Evolutionary conservation across 1,140 invertebrate genomes (phyloP).

Genomic region (Drosophila biarmipes): DNA sequence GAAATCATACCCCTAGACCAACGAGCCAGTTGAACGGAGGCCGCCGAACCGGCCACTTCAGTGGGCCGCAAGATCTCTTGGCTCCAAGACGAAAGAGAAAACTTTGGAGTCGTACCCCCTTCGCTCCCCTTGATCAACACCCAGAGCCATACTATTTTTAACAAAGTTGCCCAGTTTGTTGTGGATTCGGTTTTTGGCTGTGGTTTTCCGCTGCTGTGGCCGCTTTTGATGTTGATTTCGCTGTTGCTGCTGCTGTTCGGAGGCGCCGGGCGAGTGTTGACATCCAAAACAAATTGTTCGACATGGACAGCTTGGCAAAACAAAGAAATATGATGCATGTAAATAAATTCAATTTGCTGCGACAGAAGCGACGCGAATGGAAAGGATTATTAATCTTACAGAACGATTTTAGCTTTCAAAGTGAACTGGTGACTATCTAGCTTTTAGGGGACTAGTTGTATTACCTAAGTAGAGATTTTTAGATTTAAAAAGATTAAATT

Average conservation of each 20-base stretch:
- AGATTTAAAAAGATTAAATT: too few relatives aligned
- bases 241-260: slow-evolving; percentile 29
- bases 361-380: slow-evolving; percentile 33
- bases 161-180: slow-evolving; percentile 62
- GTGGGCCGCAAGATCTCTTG: slow-evolving; percentile 29
- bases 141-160: slow-evolving; percentile 66
- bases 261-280: slow-evolving; percentile 63
- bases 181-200: slow-evolving; percentile 33
- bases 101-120: neutral
- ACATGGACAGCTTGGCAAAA: slow-evolving; percentile 65
- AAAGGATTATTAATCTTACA: slow-evolving; percentile 22
- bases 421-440: too few relatives aligned
- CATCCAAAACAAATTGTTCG: slow-evolving; percentile 80
- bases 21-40: slow-evolving; percentile 84
- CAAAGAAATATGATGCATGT: slow-evolving; percentile 80
- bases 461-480: too few relatives aligned
- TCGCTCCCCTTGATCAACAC: slow-evolving; percentile 3
- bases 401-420: neutral
- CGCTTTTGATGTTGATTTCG: slow-evolving; percentile 10
- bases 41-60: slow-evolving; percentile 13
- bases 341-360: slow-evolving; percentile 76
- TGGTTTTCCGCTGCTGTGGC: slow-evolving; percentile 18
- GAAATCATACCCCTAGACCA: slow-evolving; percentile 88
- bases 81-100: slow-evolving; percentile 9
- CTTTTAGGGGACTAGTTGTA: too few relatives aligned